Evolutionary conservation across 2,888 invertebrate genomes (phyloP), one percentile per base, ranked within the genome.

Genomic region (Sarcophaga rosellei): DNA sequence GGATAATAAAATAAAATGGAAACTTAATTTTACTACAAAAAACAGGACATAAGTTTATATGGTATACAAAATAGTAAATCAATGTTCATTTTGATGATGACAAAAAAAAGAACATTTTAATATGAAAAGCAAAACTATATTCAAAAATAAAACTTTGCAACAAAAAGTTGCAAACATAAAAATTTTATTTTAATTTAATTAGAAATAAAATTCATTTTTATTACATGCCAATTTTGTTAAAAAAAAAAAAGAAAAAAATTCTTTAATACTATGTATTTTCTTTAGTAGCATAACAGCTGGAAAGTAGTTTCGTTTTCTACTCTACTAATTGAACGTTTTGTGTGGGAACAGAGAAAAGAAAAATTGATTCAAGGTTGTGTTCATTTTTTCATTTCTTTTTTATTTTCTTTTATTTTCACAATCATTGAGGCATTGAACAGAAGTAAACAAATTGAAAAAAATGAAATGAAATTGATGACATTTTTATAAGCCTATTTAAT

Each of bases 401-500:
- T n/a, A n/a, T n/a, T 20, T n/a, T 25, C 21, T 89, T 89, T 90
- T 89, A n/a, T 90, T 88, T 89, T 88, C 88, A 44, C 44, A 76
- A 63, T 63, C 47, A 70, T 74, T 75, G 61, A 66, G 70, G 69
- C 35, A 35, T 35, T 35, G 35, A 35, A 35, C 10, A 35, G 35
- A 35, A 35, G 10, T 35, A 3, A 35, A 35, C 1, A 35, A 35
- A 35, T 35, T 2, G 8, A 35, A 23, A 66, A 86, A 74, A 80
- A 44, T 25, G 20, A 65, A 78, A 77, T 66, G 61, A 66, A 81
- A 74, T 72, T 86, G 81, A 84, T 81, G 70, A 69, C 72, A 63
- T 70, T 79, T 80, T 74, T 57, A 73, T 75, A 78, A 79, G 63
- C 65, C 76, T 78, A 72, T 85, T 82, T 82, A 72, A 75, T 72